phyloP scores from a whole-genome alignment of 2,888 invertebrate genomes.

The Drosophila peninsularis region DNA sequence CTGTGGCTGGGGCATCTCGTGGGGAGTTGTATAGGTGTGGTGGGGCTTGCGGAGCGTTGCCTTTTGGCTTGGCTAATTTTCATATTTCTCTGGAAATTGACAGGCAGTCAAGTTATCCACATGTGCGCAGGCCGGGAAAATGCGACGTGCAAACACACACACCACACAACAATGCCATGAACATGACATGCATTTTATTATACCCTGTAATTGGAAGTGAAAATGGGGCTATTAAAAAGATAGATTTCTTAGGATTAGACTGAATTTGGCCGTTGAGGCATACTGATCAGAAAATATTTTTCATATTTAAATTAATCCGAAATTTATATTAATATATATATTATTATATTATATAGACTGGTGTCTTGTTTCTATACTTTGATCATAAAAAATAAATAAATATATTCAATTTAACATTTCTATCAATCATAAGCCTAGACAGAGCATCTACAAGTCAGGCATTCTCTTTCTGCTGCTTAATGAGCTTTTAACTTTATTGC shows the following conservation, averaged over 20 bases:
- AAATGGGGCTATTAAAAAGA: neutral
- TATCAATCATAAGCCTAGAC: too few species aligned
- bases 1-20: neutral
- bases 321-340: too few species aligned
- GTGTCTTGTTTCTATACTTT: neutral
- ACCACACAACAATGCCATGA: conserved; percentile 43
- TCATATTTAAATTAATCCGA: too few species aligned
- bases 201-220: conserved; percentile 11
- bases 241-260: neutral
- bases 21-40: neutral
- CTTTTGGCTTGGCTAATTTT: conserved; percentile 76
- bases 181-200: conserved; percentile 76
- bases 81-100: conserved; percentile 79
- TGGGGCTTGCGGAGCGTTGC: neutral
- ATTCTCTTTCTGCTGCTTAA: neutral
- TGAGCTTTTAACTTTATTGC: neutral
- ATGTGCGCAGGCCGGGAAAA: conserved; percentile 57
- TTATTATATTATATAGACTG: too few species aligned
- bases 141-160: conserved; percentile 53
- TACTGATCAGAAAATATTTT: neutral
- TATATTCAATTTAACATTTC: neutral
- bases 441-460: neutral
- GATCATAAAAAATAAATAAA: neutral
- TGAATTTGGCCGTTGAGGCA: too few species aligned
- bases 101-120: conserved; percentile 38